Conservation (phyloP, 1,140 invertebrate species). For the Drosophila miranda region DNA sequence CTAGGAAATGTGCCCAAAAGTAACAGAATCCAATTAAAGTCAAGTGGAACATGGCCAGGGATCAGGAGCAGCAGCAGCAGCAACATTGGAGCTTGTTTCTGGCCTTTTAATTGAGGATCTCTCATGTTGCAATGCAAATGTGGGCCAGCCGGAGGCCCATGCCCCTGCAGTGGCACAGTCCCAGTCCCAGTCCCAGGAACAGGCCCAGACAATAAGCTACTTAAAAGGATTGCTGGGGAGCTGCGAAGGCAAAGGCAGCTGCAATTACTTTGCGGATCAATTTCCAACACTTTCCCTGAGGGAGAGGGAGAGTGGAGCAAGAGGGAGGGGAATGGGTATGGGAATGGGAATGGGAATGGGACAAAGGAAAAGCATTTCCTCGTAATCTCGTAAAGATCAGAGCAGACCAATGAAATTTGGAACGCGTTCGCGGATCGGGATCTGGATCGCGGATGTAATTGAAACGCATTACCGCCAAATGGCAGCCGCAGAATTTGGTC, state of each 20-base stretch:
- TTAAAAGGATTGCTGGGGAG: slow-evolving; percentile 47
- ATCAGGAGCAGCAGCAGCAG: slow-evolving; percentile 29
- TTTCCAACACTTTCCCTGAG: slow-evolving; percentile 68
- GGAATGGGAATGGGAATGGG: neutral
- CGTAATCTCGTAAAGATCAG: slow-evolving; percentile 48
- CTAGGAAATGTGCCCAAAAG: slow-evolving; percentile 67
- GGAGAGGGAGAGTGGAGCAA: slow-evolving; percentile 2
- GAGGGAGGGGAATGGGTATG: neutral
- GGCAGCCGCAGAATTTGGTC: slow-evolving; percentile 39
- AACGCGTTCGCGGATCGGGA: slow-evolving; percentile 27
- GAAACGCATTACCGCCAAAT: slow-evolving; percentile 72
- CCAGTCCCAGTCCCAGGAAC: neutral
- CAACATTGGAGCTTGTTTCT: slow-evolving; percentile 35
- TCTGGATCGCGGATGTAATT: slow-evolving; percentile 52
- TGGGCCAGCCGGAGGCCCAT: slow-evolving; percentile 41
- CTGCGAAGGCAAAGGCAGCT: slow-evolving; percentile 9
- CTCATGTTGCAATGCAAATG: slow-evolving; percentile 69
- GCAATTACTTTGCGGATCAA: slow-evolving; percentile 66
- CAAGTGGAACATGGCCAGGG: slow-evolving; percentile 71
- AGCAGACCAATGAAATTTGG: slow-evolving; percentile 66
- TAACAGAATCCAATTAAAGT: slow-evolving; percentile 78
- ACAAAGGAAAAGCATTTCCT: slow-evolving; percentile 29
- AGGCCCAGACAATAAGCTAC: slow-evolving; percentile 33
- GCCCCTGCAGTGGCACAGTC: neutral
- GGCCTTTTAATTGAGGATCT: slow-evolving; percentile 70